Conservation (phyloP, 2,113 vertebrate genomes). For the Orycteropus afer region DNA sequence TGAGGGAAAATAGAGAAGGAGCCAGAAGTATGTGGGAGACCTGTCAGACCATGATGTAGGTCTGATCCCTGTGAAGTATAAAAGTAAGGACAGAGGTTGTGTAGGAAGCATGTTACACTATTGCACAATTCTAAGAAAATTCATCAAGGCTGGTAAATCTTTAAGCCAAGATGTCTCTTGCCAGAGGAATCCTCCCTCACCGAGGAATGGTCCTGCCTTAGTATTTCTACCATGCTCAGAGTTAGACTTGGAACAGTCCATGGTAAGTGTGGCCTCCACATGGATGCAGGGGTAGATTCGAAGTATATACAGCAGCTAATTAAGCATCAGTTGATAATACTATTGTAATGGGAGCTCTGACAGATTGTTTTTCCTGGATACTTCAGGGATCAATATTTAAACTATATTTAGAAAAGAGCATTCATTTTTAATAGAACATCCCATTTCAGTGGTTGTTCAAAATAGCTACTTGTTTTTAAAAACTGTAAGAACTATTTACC, state of each 20-base stretch:
- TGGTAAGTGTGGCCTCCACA: not conserved
- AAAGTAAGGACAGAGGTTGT: not conserved
- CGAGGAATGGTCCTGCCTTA: not conserved
- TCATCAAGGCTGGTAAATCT: not conserved
- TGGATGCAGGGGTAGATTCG: not conserved
- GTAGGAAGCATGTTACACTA: not conserved
- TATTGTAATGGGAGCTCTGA: not conserved
- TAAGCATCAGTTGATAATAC: not conserved
- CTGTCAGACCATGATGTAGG: not conserved
- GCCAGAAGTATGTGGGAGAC: not conserved
- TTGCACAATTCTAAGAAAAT: not conserved
- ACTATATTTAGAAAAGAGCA: not conserved
- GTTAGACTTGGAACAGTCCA: not conserved
- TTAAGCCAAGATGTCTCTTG: not conserved
- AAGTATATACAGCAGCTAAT: not conserved
- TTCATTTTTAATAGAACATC: not conserved
- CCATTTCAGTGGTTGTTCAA: not conserved
- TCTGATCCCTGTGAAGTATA: not conserved
- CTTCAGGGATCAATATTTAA: not conserved
- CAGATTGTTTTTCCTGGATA: not conserved
- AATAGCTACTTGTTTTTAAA: not conserved
- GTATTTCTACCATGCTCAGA: not conserved
- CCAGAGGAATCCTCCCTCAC: not conserved
- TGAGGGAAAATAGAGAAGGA: not conserved
- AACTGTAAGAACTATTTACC: not conserved